Evolutionary conservation across 2,888 invertebrate genomes (phyloP).

Genomic region (Heliconius ethilla): DNA sequence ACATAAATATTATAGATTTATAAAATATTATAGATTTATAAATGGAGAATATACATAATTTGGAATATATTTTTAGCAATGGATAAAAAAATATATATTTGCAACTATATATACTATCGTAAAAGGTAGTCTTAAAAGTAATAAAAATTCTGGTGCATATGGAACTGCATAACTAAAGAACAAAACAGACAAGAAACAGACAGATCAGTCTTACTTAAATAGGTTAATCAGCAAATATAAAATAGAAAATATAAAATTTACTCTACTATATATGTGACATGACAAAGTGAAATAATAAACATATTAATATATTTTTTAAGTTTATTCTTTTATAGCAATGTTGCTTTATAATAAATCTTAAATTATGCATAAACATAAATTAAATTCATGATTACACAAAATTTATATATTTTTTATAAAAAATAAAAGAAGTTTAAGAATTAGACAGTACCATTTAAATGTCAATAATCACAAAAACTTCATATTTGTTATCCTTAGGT

Average conservation of each 20-base stretch:
- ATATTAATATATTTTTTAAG: not conserved
- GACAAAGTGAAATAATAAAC: conserved; percentile 7
- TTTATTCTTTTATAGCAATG: conserved; percentile 5
- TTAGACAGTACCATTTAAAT: conserved; percentile 82
- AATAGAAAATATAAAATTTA: not conserved
- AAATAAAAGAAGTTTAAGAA: conserved; percentile 27
- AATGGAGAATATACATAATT: too few species aligned
- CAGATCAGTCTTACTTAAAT: not conserved
- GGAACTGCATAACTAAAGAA: too few species aligned
- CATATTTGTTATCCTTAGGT: conserved; percentile 86
- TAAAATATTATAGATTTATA: too few species aligned
- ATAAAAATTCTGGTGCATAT: too few species aligned
- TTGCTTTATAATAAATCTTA: conserved; percentile 7
- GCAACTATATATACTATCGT: too few species aligned
- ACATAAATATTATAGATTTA: too few species aligned
- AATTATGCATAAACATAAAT: conserved; percentile 18
- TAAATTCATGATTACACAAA: conserved; percentile 15
- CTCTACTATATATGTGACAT: not conserved
- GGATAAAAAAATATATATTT: too few species aligned
- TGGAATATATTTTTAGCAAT: too few species aligned
- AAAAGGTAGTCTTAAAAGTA: too few species aligned
- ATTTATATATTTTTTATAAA: conserved; percentile 10
- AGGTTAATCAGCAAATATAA: not conserved
- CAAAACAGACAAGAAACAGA: too few species aligned
- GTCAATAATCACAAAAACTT: conserved; percentile 98